phyloP scores from a whole-genome alignment of 1,140 invertebrate genomes.

The Papilio polytes region DNA sequence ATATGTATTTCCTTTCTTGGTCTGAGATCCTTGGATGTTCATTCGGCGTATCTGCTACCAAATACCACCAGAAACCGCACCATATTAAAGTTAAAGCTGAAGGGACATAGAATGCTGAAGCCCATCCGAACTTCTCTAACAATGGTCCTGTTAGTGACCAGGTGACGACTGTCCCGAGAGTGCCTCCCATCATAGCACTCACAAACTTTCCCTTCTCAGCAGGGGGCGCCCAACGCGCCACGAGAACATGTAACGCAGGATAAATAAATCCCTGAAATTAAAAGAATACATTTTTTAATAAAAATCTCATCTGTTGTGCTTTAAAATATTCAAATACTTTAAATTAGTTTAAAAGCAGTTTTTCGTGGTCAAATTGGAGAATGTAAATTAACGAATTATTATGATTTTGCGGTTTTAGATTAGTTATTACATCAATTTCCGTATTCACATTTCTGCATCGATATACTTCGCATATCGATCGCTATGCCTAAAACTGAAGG shows the following conservation, averaged over 20 bases:
- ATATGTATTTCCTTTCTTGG: constrained; percentile 86
- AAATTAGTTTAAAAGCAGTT: neutral
- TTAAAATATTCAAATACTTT: neutral
- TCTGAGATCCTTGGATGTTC: constrained; percentile 90
- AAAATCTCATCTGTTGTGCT: constrained; percentile 84
- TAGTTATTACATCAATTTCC: neutral
- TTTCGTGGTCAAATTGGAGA: neutral
- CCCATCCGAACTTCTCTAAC: constrained; percentile 88
- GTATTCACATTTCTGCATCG: neutral
- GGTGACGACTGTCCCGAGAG: constrained; percentile 90
- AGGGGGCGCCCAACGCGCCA: constrained; percentile 90
- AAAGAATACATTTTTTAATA: constrained; percentile 40
- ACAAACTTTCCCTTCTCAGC: constrained; percentile 91
- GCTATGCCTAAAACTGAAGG: neutral
- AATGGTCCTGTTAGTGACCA: constrained; percentile 88
- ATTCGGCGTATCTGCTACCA: constrained; percentile 89
- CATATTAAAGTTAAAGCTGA: constrained; percentile 86
- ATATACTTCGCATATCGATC: neutral
- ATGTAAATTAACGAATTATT: neutral
- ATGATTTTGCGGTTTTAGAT: neutral
- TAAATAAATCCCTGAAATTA: constrained; percentile 87
- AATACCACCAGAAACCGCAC: constrained; percentile 86
- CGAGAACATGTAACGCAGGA: constrained; percentile 88
- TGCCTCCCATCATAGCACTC: constrained; percentile 89
- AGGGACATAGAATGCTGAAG: constrained; percentile 89